These are phyloP conservation scores for Apteryx owenii DNA, from an alignment of 2,113 vertebrate genomes.

Conservation along the genomic window DNA sequence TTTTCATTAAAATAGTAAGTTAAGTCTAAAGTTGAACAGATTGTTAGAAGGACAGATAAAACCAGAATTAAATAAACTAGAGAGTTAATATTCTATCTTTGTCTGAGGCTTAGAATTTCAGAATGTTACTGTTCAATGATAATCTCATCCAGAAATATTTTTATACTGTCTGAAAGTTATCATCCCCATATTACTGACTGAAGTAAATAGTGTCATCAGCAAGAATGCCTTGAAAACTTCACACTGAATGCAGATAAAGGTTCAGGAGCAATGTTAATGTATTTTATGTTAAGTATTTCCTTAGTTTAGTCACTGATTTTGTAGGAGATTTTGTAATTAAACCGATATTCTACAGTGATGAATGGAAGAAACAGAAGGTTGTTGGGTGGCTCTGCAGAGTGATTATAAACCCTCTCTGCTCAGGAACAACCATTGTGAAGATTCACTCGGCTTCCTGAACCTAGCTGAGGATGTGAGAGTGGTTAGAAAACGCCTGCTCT, in stretches of 20 bases:
- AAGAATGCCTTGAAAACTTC: neutral
- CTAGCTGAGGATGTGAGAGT: accelerated
- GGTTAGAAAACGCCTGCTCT: neutral
- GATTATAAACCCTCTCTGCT: neutral
- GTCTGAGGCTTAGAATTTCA: neutral
- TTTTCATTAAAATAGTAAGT: neutral
- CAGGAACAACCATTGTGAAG: neutral
- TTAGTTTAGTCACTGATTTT: neutral
- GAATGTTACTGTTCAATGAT: neutral
- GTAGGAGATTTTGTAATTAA: neutral
- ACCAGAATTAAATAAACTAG: neutral
- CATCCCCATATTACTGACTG: neutral
- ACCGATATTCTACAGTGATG: neutral
- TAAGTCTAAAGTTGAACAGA: slow-evolving; percentile 5
- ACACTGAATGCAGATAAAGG: neutral
- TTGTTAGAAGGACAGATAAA: neutral
- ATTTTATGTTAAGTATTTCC: neutral
- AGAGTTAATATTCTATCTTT: neutral
- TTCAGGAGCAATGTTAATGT: neutral
- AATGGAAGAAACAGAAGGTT: neutral
- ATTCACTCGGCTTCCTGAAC: neutral
- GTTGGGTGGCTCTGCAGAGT: neutral
- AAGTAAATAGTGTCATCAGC: neutral
- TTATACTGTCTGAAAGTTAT: neutral
- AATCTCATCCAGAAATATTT: neutral